phyloP scores from a whole-genome alignment of 2,113 vertebrate species.

The Macaca fascicularis region DNA sequence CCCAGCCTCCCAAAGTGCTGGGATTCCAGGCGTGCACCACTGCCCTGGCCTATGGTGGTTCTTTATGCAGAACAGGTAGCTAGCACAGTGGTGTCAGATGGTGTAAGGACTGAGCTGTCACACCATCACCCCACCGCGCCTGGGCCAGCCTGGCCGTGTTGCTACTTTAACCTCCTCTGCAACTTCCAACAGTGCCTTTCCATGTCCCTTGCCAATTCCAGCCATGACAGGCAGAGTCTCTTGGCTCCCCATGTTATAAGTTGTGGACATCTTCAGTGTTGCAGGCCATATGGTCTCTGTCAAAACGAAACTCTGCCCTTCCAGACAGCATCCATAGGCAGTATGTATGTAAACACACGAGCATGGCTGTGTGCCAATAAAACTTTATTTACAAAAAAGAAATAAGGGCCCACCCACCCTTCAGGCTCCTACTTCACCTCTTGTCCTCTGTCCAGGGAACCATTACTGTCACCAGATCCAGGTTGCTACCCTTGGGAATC shows the following conservation, averaged over 20 bases:
- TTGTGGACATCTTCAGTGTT: neutral
- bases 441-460: neutral
- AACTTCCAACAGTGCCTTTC: too few species aligned
- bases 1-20: too few species aligned
- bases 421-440: too few species aligned
- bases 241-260: neutral
- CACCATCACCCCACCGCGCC: rapidly evolving
- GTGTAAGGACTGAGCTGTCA: neutral
- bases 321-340: neutral
- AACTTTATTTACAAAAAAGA: neutral
- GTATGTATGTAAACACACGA: rapidly evolving
- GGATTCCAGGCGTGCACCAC: too few species aligned
- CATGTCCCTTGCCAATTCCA: neutral
- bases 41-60: too few species aligned
- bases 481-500: neutral
- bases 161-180: neutral
- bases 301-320: rapidly evolving
- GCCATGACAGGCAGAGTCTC: neutral
- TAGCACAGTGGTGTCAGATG: neutral
- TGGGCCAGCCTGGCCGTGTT: too few species aligned
- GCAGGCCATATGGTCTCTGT: neutral
- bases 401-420: neutral
- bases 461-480: too few species aligned
- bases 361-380: neutral
- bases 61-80: neutral